Evolutionary conservation across 2,888 invertebrate species (phyloP).

Genomic region (Papilio elwesi): DNA sequence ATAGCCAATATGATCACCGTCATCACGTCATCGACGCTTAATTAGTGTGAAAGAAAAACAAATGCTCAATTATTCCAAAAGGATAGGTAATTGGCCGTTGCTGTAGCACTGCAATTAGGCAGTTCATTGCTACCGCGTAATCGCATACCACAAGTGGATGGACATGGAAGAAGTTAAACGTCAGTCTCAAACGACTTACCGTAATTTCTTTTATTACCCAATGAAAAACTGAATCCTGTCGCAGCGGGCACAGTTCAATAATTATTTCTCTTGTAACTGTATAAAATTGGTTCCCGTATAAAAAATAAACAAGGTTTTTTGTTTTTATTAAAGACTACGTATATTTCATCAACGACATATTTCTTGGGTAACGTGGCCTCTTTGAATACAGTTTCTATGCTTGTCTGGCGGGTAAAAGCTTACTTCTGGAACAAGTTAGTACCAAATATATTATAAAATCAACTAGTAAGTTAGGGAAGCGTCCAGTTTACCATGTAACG

Average conservation of each 20-base stretch:
- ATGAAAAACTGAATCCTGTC: constrained; percentile 55
- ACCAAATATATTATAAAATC: too few species aligned
- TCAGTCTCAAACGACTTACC: constrained; percentile 58
- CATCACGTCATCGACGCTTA: constrained; percentile 9
- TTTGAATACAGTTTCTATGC: too few species aligned
- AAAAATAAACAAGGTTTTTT: constrained; percentile 49
- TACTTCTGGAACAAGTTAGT: too few species aligned
- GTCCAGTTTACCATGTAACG: too few species aligned
- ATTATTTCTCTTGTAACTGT: constrained; percentile 48
- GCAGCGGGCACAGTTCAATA: constrained; percentile 58
- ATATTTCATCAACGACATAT: too few species aligned
- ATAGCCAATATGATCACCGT: not conserved
- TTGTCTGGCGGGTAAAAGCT: too few species aligned
- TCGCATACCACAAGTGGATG: constrained; percentile 58
- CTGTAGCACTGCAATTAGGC: constrained; percentile 60
- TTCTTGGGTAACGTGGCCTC: too few species aligned
- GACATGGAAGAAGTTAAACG: constrained; percentile 59
- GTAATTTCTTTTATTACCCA: constrained; percentile 59
- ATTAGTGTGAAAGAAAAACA: constrained; percentile 6
- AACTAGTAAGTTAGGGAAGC: too few species aligned
- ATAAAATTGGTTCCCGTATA: constrained; percentile 48
- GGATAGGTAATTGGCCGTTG: constrained; percentile 23
- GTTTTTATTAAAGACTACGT: not conserved
- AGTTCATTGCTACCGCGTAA: constrained; percentile 55
- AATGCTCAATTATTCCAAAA: constrained; percentile 26